These are phyloP conservation scores for Ips typographus DNA, from an alignment of 1,140 invertebrate genomes.

Conservation along the genomic window DNA sequence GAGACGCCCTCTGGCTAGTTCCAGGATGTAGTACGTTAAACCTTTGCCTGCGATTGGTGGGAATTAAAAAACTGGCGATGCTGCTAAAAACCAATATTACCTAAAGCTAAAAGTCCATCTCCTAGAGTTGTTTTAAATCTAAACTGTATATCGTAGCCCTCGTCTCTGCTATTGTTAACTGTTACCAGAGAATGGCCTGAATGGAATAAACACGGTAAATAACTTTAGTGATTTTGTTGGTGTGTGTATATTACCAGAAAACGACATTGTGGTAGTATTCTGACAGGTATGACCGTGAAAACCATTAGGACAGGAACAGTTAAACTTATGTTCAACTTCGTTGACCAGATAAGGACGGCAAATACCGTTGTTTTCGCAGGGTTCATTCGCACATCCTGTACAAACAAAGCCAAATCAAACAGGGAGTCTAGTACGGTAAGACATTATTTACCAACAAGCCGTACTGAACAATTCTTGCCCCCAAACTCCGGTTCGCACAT, in stretches of 20 bases:
- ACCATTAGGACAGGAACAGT: slow-evolving; percentile 80
- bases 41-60: slow-evolving; percentile 63
- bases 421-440: neutral
- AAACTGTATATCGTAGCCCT: slow-evolving; percentile 86
- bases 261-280: slow-evolving; percentile 84
- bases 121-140: slow-evolving; percentile 88
- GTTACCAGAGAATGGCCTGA: slow-evolving; percentile 70
- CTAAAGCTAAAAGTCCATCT: slow-evolving; percentile 79
- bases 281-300: slow-evolving; percentile 78
- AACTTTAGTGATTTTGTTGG: neutral
- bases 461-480: slow-evolving; percentile 90
- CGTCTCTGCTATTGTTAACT: slow-evolving; percentile 76
- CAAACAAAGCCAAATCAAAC: slow-evolving; percentile 55
- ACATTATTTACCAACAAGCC: slow-evolving; percentile 57
- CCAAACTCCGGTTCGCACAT: slow-evolving; percentile 78
- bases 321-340: slow-evolving; percentile 78
- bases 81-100: neutral
- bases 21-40: slow-evolving; percentile 78
- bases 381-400: slow-evolving; percentile 67
- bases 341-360: slow-evolving; percentile 79
- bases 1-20: slow-evolving; percentile 75
- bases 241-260: slow-evolving; percentile 54
- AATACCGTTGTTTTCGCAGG: slow-evolving; percentile 80
- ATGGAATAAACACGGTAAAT: neutral
- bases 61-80: neutral